Percentiles rank a stretch among this genome's conserved stretches.
Conservation (phyloP, 2,888 invertebrate species). For the Masnerella sp. region DNA sequence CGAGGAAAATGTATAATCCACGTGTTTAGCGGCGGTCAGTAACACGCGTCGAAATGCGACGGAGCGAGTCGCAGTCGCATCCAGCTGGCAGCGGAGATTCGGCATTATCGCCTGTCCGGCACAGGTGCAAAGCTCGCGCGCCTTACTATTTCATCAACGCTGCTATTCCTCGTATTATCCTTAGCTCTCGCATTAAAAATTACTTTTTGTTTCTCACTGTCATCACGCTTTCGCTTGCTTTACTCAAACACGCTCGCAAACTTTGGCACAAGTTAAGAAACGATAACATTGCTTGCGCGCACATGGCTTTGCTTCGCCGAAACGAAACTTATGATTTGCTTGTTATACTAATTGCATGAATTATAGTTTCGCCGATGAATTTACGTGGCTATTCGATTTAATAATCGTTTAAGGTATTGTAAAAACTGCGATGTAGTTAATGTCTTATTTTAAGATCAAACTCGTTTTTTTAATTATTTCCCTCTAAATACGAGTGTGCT, state of each 20-base stretch:
- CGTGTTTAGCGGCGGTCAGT: slow-evolving; percentile 46
- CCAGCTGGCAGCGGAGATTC: slow-evolving; percentile 54
- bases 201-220: not conserved
- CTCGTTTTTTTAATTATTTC: no score
- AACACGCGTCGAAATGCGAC: slow-evolving; percentile 48
- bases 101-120: slow-evolving; percentile 56
- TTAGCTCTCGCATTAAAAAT: not conserved
- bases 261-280: slow-evolving; percentile 15
- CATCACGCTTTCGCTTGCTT: not conserved
- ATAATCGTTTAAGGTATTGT: no score
- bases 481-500: no score
- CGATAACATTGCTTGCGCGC: slow-evolving; percentile 59
- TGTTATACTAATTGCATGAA: slow-evolving; percentile 54
- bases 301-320: slow-evolving; percentile 60
- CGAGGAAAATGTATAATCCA: slow-evolving; percentile 49
- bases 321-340: slow-evolving; percentile 57
- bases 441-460: not conserved
- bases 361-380: slow-evolving; percentile 20
- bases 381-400: slow-evolving; percentile 2
- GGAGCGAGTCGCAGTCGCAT: slow-evolving; percentile 47
- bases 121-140: slow-evolving; percentile 46
- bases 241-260: not conserved
- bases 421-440: no score
- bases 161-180: slow-evolving; percentile 24
- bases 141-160: slow-evolving; percentile 53